These are phyloP conservation scores for Centruroides vittatus DNA, from an alignment of 1,140 invertebrate species.

Conservation along the genomic window DNA sequence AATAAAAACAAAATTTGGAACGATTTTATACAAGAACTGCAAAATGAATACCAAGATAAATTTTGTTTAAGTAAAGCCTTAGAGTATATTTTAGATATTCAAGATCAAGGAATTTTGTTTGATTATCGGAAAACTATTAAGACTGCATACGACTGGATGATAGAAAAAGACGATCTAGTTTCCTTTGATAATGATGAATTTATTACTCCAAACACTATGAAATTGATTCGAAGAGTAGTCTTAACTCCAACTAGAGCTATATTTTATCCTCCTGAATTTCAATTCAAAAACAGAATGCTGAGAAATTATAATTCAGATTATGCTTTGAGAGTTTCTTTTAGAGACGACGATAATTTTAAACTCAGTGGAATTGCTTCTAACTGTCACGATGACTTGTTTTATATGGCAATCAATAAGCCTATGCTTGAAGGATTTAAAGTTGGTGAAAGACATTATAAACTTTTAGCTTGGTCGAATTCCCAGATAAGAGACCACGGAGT, in stretches of 20 bases:
- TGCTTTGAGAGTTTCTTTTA: constrained; percentile 20
- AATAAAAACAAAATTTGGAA: not conserved
- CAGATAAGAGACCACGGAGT: constrained; percentile 24
- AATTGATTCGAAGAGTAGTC: constrained; percentile 15
- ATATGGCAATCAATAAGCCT: not conserved
- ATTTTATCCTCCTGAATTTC: constrained; percentile 22
- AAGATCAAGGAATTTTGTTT: constrained; percentile 5
- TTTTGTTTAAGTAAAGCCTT: constrained; percentile 4
- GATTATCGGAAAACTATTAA: constrained; percentile 2
- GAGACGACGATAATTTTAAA: constrained; percentile 17
- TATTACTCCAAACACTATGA: constrained; percentile 13
- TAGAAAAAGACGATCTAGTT: not conserved
- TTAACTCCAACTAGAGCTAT: constrained; percentile 19
- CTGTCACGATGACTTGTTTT: constrained; percentile 3
- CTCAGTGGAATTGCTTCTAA: constrained; percentile 7
- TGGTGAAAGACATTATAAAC: constrained; percentile 17
- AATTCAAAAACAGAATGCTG: constrained; percentile 22
- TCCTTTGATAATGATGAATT: constrained; percentile 14
- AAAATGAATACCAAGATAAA: not conserved
- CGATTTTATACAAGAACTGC: not conserved
- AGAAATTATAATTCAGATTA: constrained; percentile 21
- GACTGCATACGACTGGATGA: not conserved
- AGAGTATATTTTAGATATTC: not conserved
- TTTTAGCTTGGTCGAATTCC: constrained; percentile 23
- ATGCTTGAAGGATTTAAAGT: constrained; percentile 16